Conservation (phyloP, 1,140 invertebrate species). For the Scaptomyza pallida region DNA sequence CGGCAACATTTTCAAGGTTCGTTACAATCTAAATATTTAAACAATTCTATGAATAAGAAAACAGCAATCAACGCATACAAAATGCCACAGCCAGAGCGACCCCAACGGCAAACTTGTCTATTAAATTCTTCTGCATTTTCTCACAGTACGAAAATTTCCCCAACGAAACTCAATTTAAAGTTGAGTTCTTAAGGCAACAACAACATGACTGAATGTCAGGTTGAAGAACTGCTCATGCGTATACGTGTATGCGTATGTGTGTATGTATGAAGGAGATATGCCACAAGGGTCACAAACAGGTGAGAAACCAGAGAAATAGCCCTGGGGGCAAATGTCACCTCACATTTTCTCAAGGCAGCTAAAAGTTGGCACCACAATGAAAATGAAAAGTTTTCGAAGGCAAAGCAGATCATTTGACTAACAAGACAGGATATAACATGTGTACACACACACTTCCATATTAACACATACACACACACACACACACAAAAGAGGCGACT, state of each 20-base stretch:
- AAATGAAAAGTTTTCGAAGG: conserved; percentile 52
- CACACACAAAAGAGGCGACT: conserved; percentile 22
- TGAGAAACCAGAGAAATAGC: conserved; percentile 15
- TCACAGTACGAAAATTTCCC: conserved; percentile 26
- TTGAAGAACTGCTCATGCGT: conserved; percentile 45
- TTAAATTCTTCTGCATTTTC: conserved; percentile 40
- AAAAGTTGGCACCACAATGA: conserved; percentile 31
- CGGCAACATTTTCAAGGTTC: conserved; percentile 46
- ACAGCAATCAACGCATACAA: conserved; percentile 60
- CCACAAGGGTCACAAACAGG: conserved; percentile 19
- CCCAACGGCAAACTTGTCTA: conserved; percentile 54
- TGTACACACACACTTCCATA: neutral
- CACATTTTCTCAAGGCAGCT: conserved; percentile 14
- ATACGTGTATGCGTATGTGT: neutral
- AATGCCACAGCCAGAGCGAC: conserved; percentile 20
- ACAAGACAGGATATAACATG: conserved; percentile 21
- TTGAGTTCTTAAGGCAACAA: conserved; percentile 41
- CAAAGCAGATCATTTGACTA: conserved; percentile 10
- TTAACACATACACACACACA: conserved; percentile 19
- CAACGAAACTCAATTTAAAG: conserved; percentile 68
- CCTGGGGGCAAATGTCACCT: conserved; percentile 14
- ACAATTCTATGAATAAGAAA: conserved; percentile 77
- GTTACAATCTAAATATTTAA: conserved; percentile 72
- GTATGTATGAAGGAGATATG: conserved; percentile 6
- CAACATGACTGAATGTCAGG: conserved; percentile 57